These are phyloP conservation scores for Oreochromis niloticus DNA, from an alignment of 2,113 vertebrate genomes.

Conservation along the genomic window DNA sequence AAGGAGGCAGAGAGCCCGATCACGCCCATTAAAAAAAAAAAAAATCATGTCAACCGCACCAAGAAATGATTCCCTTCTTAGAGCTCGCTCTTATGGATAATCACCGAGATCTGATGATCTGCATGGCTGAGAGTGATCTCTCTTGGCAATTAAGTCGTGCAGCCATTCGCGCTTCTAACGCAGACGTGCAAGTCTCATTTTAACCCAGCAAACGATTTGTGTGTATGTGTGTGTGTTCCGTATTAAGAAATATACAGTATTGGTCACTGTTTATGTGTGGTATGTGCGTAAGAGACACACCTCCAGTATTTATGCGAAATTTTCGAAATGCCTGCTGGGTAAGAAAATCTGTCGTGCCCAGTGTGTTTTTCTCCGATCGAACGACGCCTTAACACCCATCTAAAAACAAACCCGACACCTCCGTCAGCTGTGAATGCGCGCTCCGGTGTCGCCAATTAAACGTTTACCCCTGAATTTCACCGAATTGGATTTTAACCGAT, in stretches of 20 bases:
- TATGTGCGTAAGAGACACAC: constrained; percentile 57
- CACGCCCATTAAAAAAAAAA: constrained; percentile 54
- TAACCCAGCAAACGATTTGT: background rate
- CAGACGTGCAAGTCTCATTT: background rate
- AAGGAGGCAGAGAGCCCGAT: constrained; percentile 15
- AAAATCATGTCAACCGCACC: background rate
- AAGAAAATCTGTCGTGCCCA: constrained; percentile 43
- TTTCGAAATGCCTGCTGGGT: constrained; percentile 69
- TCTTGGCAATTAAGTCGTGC: background rate
- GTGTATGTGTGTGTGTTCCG: background rate
- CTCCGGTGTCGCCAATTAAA: background rate
- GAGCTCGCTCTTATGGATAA: background rate
- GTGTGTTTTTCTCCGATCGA: background rate
- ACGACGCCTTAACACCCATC: background rate
- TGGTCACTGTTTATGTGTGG: constrained; percentile 5
- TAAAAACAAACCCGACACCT: background rate
- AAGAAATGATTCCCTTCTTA: background rate
- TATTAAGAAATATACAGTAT: background rate
- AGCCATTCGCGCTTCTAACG: background rate
- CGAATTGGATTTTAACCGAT: background rate
- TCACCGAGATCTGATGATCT: background rate
- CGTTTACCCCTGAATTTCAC: background rate
- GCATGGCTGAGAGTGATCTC: background rate
- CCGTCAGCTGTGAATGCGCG: background rate
- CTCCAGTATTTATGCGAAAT: constrained; percentile 60